phyloP scores from a whole-genome alignment of 2,797 vertebrate genomes.

The Galaxias olidus region DNA sequence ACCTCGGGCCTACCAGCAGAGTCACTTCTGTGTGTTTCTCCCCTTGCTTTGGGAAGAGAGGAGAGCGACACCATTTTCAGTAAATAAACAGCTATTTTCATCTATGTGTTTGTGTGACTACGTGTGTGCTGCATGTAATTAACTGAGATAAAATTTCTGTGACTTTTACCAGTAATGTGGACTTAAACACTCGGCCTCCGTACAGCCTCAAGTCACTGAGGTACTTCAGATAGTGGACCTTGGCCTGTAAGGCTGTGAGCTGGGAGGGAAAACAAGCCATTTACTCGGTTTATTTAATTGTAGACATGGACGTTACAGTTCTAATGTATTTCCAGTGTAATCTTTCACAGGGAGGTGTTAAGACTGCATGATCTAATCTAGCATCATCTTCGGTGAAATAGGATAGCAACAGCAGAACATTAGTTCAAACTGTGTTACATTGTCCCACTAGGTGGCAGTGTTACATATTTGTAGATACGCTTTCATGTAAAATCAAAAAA shows the following conservation, averaged over 20 bases:
- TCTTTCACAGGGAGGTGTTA: not conserved
- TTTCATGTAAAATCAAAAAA: not conserved
- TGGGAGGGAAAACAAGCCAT: conserved; percentile 53
- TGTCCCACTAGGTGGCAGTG: conserved; percentile 58
- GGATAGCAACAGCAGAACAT: conserved; percentile 1
- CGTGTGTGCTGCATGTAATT: not conserved
- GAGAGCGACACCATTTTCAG: not conserved
- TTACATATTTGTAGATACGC: not conserved
- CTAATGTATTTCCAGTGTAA: conserved; percentile 5
- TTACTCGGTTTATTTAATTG: not conserved
- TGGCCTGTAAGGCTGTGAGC: conserved; percentile 96
- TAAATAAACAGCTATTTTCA: not conserved
- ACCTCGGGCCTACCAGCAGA: conserved; percentile 92
- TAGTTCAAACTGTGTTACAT: conserved; percentile 4
- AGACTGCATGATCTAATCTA: not conserved
- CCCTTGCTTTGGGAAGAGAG: conserved; percentile 83
- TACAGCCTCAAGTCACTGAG: conserved; percentile 96
- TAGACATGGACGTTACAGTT: conserved; percentile 9
- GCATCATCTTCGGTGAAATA: not conserved
- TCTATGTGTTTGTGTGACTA: not conserved
- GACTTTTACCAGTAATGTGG: conserved; percentile 86
- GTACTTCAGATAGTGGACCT: conserved; percentile 98
- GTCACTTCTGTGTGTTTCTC: conserved; percentile 97
- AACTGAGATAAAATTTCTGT: not conserved
- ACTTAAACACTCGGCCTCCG: conserved; percentile 95